Conservation (phyloP, 2,113 vertebrate species). For the Perccottus glenii region DNA sequence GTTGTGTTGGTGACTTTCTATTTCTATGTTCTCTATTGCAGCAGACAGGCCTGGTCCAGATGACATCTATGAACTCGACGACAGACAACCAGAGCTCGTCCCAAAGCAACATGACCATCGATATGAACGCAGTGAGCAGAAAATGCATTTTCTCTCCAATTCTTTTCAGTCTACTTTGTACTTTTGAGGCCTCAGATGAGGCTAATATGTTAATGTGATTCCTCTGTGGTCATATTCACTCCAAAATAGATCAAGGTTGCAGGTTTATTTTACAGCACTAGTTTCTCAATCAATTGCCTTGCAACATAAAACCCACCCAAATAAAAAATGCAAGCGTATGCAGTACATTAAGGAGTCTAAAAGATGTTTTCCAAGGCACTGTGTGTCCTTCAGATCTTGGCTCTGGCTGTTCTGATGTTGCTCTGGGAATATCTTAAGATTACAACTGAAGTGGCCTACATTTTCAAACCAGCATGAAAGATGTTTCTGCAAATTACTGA, state of each 20-base stretch:
- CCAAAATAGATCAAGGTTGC: background rate
- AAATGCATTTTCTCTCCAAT: too few species aligned
- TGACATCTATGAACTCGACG: conserved; percentile 80
- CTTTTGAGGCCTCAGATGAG: too few species aligned
- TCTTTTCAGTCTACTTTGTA: too few species aligned
- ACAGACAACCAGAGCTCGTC: conserved; percentile 83
- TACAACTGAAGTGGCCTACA: conserved; percentile 48
- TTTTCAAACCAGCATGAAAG: conserved; percentile 27
- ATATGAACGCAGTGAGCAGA: conserved; percentile 87
- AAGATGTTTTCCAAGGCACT: conserved; percentile 9
- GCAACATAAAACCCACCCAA: background rate
- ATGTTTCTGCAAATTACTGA: conserved; percentile 9
- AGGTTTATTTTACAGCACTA: background rate
- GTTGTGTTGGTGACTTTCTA: background rate
- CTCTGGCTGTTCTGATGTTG: conserved; percentile 38
- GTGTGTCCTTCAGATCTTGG: conserved; percentile 42
- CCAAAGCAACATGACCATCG: conserved; percentile 83
- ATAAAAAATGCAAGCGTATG: conserved; percentile 16
- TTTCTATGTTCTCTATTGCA: conserved; percentile 16
- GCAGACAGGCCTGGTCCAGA: conserved; percentile 78
- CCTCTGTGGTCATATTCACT: background rate
- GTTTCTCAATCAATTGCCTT: background rate
- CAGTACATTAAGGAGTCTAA: conserved; percentile 16
- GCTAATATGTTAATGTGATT: too few species aligned
- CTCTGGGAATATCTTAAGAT: conserved; percentile 53